Evolutionary conservation across 2,888 invertebrate genomes (phyloP).

Genomic region (Cyclophora albipunctata): DNA sequence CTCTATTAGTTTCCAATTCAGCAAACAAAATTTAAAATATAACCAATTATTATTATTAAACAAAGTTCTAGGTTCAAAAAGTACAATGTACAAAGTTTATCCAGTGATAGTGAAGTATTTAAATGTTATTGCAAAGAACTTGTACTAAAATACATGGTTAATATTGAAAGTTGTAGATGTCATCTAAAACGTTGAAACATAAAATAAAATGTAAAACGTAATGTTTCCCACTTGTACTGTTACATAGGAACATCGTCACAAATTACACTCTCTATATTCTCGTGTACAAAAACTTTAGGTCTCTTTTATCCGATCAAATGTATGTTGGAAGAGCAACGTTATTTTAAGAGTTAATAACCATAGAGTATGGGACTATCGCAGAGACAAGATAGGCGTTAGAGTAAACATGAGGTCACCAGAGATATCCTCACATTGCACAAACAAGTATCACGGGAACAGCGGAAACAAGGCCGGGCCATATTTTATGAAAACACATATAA

Average conservation of each 20-base stretch:
- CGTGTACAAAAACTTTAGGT: constrained; percentile 1
- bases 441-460: too few relatives aligned
- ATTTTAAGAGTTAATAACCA: constrained; percentile 20
- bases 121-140: neutral
- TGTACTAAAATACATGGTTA: neutral
- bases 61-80: too few relatives aligned
- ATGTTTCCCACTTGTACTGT: too few relatives aligned
- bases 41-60: too few relatives aligned
- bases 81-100: too few relatives aligned
- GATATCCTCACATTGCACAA: constrained; percentile 1
- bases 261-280: too few relatives aligned
- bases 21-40: too few relatives aligned
- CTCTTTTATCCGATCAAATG: constrained; percentile 9
- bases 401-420: constrained; percentile 9
- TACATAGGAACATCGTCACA: too few relatives aligned
- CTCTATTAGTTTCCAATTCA: too few relatives aligned
- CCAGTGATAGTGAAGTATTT: too few relatives aligned
- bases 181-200: constrained; percentile 13
- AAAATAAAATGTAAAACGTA: neutral
- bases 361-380: constrained; percentile 15
- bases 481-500: too few relatives aligned
- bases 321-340: constrained; percentile 11
- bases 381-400: constrained; percentile 20
- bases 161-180: constrained; percentile 3
- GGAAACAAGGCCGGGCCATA: too few relatives aligned